Evolutionary conservation across 2,888 invertebrate species (phyloP).

Genomic region (Toxonevra muliebris): DNA sequence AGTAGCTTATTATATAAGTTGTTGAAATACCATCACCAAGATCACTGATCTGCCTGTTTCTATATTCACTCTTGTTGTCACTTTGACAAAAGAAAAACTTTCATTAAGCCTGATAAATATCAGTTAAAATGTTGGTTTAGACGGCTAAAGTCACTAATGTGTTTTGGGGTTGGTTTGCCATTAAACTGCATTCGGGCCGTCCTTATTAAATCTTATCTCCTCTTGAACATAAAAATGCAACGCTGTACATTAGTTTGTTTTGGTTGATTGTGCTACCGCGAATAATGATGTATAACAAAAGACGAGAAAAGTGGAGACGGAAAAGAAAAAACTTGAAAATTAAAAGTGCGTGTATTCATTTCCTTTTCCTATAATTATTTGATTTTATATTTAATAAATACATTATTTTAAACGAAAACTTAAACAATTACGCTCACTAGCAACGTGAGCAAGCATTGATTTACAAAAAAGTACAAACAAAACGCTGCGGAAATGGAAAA

Average conservation of each 20-base stretch:
- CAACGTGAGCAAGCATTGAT: background rate
- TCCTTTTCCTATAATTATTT: conserved; percentile 46
- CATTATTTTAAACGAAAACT: conserved; percentile 34
- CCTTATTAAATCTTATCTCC: background rate
- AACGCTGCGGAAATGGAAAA: conserved; percentile 25
- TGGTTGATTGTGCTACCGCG: conserved; percentile 2
- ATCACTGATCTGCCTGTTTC: no score
- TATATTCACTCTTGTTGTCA: no score
- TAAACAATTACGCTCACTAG: background rate
- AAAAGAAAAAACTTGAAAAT: conserved; percentile 42
- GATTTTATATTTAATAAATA: conserved; percentile 39
- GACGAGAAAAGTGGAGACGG: conserved; percentile 38
- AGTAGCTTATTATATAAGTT: no score
- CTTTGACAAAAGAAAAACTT: background rate
- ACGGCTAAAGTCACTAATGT: no score
- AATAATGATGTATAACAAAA: conserved; percentile 13
- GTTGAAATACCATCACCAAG: no score
- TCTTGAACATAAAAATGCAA: background rate
- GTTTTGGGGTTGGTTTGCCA: no score
- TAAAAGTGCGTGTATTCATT: conserved; percentile 41
- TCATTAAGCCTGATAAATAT: no score
- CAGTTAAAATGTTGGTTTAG: no score
- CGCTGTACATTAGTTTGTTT: background rate
- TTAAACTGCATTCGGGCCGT: no score
- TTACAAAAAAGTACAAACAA: background rate